phyloP scores from a whole-genome alignment of 2,113 vertebrate genomes.

The Mustela nigripes region DNA sequence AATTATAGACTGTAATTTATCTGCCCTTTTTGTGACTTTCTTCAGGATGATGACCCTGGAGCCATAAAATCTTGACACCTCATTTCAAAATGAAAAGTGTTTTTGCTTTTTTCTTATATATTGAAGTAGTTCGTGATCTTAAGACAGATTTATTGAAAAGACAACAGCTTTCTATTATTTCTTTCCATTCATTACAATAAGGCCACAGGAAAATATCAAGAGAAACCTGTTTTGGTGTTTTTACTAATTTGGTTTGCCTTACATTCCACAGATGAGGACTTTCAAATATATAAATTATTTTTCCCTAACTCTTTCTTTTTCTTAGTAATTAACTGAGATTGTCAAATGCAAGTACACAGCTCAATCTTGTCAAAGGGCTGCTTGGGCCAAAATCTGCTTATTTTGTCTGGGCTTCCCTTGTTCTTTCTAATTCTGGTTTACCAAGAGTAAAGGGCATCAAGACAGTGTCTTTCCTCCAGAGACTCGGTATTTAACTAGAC shows the following conservation, averaged over 20 bases:
- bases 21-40: neutral
- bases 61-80: neutral
- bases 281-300: neutral
- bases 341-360: neutral
- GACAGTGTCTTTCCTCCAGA: neutral
- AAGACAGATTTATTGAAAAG: slow-evolving; percentile 55
- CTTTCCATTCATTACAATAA: neutral
- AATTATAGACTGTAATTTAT: neutral
- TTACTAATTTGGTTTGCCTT: slow-evolving; percentile 18
- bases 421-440: slow-evolving; percentile 40
- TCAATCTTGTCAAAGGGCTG: neutral
- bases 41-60: slow-evolving; percentile 10
- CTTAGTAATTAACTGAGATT: neutral
- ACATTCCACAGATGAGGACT: neutral
- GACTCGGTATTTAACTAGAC: slow-evolving; percentile 47
- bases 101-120: slow-evolving; percentile 42
- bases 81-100: slow-evolving; percentile 28
- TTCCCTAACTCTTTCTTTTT: neutral
- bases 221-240: neutral
- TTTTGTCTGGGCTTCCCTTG: neutral
- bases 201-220: neutral
- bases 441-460: neutral
- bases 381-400: neutral
- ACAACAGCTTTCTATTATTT: neutral
- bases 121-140: slow-evolving; percentile 9